A percentile compares a stretch with the other conserved stretches of the same genome.
These are phyloP conservation scores for Drosophila limbata DNA, from an alignment of 2,888 invertebrate species.

Conservation along the genomic window DNA sequence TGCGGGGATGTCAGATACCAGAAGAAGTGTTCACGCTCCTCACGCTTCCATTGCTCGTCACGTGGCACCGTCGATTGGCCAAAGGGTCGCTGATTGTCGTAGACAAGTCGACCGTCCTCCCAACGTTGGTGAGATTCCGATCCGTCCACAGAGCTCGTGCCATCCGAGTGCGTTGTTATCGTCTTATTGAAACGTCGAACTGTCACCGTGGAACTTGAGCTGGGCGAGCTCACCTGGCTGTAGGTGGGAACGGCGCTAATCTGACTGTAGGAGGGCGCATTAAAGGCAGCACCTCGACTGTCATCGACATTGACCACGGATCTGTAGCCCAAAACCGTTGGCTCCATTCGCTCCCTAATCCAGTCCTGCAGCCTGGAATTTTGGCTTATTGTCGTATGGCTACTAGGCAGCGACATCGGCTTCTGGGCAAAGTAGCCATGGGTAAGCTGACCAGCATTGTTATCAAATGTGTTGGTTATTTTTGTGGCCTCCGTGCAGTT, in stretches of 20 bases:
- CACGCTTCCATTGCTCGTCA: constrained; percentile 83
- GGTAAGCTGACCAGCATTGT: constrained; percentile 43
- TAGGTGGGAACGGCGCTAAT: constrained; percentile 20
- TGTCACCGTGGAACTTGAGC: constrained; percentile 67
- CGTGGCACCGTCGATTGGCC: constrained; percentile 74
- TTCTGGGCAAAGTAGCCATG: constrained; percentile 33
- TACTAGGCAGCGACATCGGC: constrained; percentile 29
- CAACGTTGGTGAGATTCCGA: constrained; percentile 81
- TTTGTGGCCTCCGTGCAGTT: constrained; percentile 82
- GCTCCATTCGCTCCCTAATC: constrained; percentile 76
- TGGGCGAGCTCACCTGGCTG: constrained; percentile 26
- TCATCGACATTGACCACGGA: constrained; percentile 77
- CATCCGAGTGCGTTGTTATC: constrained; percentile 75
- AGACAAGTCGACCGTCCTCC: constrained; percentile 82
- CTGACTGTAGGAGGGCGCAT: constrained; percentile 27
- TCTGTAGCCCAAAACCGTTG: constrained; percentile 79
- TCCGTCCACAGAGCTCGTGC: constrained; percentile 78
- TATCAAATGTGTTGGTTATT: constrained; percentile 47
- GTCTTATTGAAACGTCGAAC: constrained; percentile 80
- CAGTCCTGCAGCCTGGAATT: constrained; percentile 78
- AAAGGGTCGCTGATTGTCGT: constrained; percentile 79
- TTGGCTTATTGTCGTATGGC: constrained; percentile 37
- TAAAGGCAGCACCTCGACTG: constrained; percentile 25
- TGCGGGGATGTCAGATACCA: constrained; percentile 80
- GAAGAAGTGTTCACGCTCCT: constrained; percentile 83